Evolutionary conservation across 2,888 invertebrate species (phyloP), one percentile per base, ranked within the genome.

Genomic region (Cheilosia grossa): DNA sequence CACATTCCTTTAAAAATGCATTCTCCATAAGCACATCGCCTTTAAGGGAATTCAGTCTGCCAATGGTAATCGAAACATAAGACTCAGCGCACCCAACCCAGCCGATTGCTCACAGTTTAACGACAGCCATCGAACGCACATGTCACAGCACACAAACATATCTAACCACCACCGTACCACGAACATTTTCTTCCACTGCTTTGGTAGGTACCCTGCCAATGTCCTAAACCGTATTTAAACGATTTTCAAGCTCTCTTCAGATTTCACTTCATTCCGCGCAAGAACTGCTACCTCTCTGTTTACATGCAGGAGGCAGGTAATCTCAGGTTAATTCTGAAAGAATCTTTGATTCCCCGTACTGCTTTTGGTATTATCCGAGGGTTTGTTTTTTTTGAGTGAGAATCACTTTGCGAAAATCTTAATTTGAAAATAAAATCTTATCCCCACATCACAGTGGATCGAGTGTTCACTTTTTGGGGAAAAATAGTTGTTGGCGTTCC

Each of bases 361-460:
- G 40, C 64, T 24, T 21, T 24, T 40, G 64, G 51, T 24, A 24
- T 51, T 64, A 64, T 64, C 51, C 37, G 7, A 9, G 30, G 1
- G 30, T 30, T 30, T 30, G 1, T 30, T 30, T 24, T 19, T 37
- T 64, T 51, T 37, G 51, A 53, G 40, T 51, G 13, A n/a, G 13
- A 64, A 64, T 64, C 64, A 40, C 49, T 64, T 64, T 49, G 37
- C 5, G 64, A 33, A 64, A 64, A 64, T 51, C 64, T 64, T 64
- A 64, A 64, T 64, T 51, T 37, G 51, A 64, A 64, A 64, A 64
- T 53, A 64, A 64, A 64, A 40, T 0, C 37, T 10, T 37, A 51
- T 24, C 9, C 37, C 15, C 37, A 64, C 10, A 47, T 47, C 19
- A 47, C 47, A 47, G 19, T 47, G 19, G 47, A 17, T 19, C 47